Percentiles rank a stretch among this genome's conserved stretches.
These are phyloP conservation scores for Fistularia tabacaria DNA, from an alignment of 2,797 vertebrate genomes.

Conservation along the genomic window DNA sequence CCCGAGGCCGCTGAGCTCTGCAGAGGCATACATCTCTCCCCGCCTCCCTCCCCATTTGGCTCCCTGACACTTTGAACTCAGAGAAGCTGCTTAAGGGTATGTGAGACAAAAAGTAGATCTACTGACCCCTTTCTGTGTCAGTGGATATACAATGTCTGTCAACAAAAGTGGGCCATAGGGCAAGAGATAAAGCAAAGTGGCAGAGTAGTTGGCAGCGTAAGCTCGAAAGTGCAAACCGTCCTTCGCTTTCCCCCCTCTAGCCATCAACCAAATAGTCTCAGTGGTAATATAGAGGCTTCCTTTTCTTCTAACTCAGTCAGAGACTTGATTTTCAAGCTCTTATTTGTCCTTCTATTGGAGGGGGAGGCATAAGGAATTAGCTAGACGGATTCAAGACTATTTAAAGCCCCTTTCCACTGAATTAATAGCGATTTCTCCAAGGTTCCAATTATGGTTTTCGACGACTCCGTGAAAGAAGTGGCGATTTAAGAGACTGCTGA, in stretches of 20 bases:
- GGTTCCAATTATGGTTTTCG: slow-evolving; percentile 64
- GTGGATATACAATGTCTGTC: slow-evolving; percentile 35
- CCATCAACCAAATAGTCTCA: slow-evolving; percentile 28
- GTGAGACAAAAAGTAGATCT: slow-evolving; percentile 36
- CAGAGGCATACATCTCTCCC: not conserved
- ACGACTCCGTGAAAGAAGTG: slow-evolving; percentile 33
- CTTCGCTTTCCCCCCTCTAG: slow-evolving; percentile 27
- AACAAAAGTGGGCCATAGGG: slow-evolving; percentile 31
- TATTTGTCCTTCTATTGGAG: slow-evolving; percentile 35
- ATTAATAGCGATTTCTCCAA: slow-evolving; percentile 56
- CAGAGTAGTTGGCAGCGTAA: slow-evolving; percentile 2
- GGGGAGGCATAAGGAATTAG: slow-evolving; percentile 26
- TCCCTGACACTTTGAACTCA: slow-evolving; percentile 22
- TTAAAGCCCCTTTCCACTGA: slow-evolving; percentile 52
- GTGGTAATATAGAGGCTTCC: slow-evolving; percentile 23
- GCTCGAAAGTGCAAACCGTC: slow-evolving; percentile 41
- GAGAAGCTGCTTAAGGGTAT: slow-evolving; percentile 36
- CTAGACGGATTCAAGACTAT: slow-evolving; percentile 32
- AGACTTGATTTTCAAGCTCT: slow-evolving; percentile 34
- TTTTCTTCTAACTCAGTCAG: slow-evolving; percentile 10
- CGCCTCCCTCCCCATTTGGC: slow-evolving; percentile 1
- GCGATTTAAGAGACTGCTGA: slow-evolving; percentile 26
- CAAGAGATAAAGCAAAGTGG: slow-evolving; percentile 25
- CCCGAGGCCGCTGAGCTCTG: slow-evolving; percentile 12
- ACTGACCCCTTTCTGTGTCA: slow-evolving; percentile 37